phyloP scores from a whole-genome alignment of 2,888 invertebrate species.

The Tortrix viridana region DNA sequence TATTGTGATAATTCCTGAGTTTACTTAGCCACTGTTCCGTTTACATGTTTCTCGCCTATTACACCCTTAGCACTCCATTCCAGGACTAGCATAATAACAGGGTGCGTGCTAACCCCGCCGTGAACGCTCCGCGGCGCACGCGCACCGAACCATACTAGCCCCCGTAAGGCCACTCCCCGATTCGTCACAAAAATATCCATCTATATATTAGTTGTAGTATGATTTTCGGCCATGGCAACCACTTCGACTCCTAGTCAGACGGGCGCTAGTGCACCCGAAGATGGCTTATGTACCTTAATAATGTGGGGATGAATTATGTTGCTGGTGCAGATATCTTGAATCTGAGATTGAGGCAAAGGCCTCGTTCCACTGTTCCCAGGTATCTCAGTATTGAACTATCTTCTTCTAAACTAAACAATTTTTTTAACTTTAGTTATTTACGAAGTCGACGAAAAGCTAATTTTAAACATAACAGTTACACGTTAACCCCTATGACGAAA shows the following conservation, averaged over 20 bases:
- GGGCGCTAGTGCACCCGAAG: no score
- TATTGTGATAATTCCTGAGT: neutral
- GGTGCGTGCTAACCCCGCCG: constrained; percentile 48
- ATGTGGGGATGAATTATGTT: no score
- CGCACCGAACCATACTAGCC: constrained; percentile 13
- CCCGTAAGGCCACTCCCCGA: constrained; percentile 1
- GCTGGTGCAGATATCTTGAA: no score
- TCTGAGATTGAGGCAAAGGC: no score
- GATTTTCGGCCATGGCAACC: no score
- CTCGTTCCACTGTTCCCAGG: no score
- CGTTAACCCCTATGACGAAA: neutral
- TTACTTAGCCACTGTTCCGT: neutral
- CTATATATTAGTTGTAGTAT: neutral
- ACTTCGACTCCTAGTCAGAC: no score
- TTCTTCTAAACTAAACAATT: no score
- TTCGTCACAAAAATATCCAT: constrained; percentile 1
- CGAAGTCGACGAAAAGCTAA: no score
- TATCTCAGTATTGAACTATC: no score
- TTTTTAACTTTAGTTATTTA: no score
- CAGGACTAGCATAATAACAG: constrained; percentile 51
- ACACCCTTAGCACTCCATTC: neutral
- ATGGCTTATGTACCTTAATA: no score
- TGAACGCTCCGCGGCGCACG: constrained; percentile 8
- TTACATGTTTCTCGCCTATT: neutral
- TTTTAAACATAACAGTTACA: neutral